Base-by-base conservation (phyloP, 2,888 invertebrate genomes). In the Acronicta psi region DNA sequence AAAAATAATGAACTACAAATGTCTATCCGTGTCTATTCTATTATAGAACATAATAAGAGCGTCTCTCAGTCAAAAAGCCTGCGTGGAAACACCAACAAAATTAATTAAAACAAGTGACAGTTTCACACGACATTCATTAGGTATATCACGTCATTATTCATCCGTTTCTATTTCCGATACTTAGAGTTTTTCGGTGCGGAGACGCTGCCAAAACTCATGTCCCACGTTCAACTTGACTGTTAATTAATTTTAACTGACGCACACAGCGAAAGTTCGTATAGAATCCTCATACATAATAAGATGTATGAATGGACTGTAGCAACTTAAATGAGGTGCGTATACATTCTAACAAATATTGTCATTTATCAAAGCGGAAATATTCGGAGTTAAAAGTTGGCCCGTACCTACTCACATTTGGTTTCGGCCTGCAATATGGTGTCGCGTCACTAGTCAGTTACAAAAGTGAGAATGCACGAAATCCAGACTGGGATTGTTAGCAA, bases 221-320 rank as follows among this genome's bases (percentile, higher is more conserved):
- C 85, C 69, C 82, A 77, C 82, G 84, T 80, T 80, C 71, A 67
- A 74, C 59, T 74, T 76, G 85, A 80, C 80, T 79, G 86, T 89
- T 91, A 89, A 92, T 93, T 92, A 92, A 92, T 92, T 85, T 87
- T 68, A 81, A 88, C 74, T 85, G 90, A 87, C 90, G 83, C 79
- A 77, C 73, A 79, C 73, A 63, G 44, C 52, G 87, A 88, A 88
- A 88, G 85, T 84, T 81, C 68, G 77, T 74, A 86, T 79, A 80
- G 82, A 83, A 82, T 80, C 67, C 76, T 77, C 77, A 71, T 61
- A 75, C 73, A 73, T 62, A 74, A 75, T 70, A 72, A 69, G 72
- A 68, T 60, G 69, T 68, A 77, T 86, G 87, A 85, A 87, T 85
- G 84, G 77, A 63, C 59, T 75, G 77, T 77, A 73, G 68, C 62